These are phyloP conservation scores for Pagetopsis macropterus DNA, from an alignment of 2,797 vertebrate species.

Conservation along the genomic window DNA sequence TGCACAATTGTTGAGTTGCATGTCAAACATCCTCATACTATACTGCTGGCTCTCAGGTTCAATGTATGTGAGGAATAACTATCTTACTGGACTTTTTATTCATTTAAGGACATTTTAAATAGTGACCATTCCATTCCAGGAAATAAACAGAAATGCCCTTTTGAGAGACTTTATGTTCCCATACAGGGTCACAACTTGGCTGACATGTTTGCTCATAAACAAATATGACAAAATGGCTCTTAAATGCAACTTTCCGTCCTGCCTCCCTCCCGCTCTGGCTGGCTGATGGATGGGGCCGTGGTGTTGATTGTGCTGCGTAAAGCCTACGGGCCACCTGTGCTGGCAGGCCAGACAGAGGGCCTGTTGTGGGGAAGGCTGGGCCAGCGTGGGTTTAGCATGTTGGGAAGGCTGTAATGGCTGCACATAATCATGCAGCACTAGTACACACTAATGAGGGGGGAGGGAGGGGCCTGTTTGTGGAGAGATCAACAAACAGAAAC, in stretches of 20 bases:
- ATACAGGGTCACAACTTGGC: conserved; percentile 23
- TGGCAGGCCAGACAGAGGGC: conserved; percentile 54
- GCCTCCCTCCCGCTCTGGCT: not conserved
- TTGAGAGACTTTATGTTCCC: conserved; percentile 9
- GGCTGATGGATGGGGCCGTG: conserved; percentile 24
- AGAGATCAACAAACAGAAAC: conserved; percentile 12
- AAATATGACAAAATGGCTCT: conserved; percentile 22
- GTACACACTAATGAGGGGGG: conserved; percentile 31
- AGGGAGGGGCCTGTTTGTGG: not conserved
- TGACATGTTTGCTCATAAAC: conserved; percentile 18
- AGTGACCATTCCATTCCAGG: conserved; percentile 11
- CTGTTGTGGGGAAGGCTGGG: conserved; percentile 52
- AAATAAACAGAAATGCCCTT: conserved; percentile 11
- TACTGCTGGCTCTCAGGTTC: too few species aligned
- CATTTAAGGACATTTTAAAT: too few species aligned
- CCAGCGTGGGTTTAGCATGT: conserved; percentile 45
- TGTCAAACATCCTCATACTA: too few species aligned
- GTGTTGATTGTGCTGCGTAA: conserved; percentile 37
- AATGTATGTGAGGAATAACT: too few species aligned
- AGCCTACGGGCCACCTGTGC: conserved; percentile 60
- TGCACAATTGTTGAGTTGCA: too few species aligned
- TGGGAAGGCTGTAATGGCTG: conserved; percentile 37
- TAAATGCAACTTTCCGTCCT: conserved; percentile 33
- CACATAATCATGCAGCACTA: conserved; percentile 10
- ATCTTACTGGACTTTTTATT: too few species aligned